Evolutionary conservation across 2,113 vertebrate genomes (phyloP), one percentile per base, ranked within the genome.

Genomic region (Procavia capensis): DNA sequence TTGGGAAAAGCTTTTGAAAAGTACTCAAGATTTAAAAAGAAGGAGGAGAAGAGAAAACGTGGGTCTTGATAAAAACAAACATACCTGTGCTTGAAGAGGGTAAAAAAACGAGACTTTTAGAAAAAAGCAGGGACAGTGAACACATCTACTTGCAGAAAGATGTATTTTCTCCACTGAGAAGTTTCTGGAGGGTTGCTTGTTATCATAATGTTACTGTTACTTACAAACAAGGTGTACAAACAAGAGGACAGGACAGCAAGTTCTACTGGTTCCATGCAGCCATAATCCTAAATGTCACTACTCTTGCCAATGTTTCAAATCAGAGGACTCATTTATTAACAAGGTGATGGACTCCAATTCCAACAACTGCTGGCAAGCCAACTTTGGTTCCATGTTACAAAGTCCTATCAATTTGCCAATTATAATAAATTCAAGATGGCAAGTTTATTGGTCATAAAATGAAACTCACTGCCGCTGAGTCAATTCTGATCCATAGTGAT

Each of bases 1-100:
- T 88, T 90, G 85, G 47, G 39, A 72, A 93, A 95, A 80, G 27
- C 16, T 93, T 61, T 66, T 70, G 43, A 47, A 63, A 93, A 78
- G 78, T 76, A 70, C 31, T 89, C 24, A 75, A 88, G 43, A 80
- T 75, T 74, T 70, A 19, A 9, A 82, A 45, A 86, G 63, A 41
- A 76, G 39, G 13, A 29, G 13, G 36, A 50, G 50, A 64, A 50
- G 31, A 80, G n/a, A 41, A 74, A 75, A 88, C 63, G 22, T 5
- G 75, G 2, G 25, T 43, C 45, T 79, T 66, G 74, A 85, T 80
- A 47, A 91, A 91, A 79, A 80, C 29, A 54, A 79, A 85, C 68
- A 64, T 75, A 24, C 1, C 31, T 88, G 86, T 57, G 36, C 74
- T 14, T 81, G 54, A 45, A 87, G 84, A n/a, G n/a, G n/a, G n/a